Base-by-base conservation (phyloP, 2,797 vertebrate genomes). In the Sebastes iracundus region DNA sequence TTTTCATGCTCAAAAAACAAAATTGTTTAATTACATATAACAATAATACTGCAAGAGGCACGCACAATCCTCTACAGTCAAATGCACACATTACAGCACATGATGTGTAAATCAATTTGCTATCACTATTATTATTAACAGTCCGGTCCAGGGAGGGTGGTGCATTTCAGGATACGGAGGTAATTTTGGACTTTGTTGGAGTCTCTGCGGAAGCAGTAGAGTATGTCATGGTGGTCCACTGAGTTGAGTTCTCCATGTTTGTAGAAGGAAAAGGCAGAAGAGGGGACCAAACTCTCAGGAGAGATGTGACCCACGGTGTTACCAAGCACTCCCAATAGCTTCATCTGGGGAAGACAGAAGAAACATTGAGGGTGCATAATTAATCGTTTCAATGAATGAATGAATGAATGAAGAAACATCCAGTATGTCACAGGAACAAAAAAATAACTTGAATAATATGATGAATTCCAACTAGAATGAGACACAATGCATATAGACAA, bases 201-300 rank as follows among this genome's bases (percentile, higher is more conserved):
- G 88, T 96, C 93, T 92, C 95, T 94, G 72, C 93, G 91, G 86
- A 96, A 95, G 77, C 96, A 96, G 81, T 94, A 92, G 69, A 97
- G 93, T 28, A 96, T 90, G 75, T 94, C 91, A 18, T 93, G 94
- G 79, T 94, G 92, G 84, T 92, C 94, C 90, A 95, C 79, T 65
- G 75, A 78, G 49, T 85, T 72, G 63, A 87, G 76, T 67, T 92
- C 87, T 83, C 89, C 93, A 70, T 81, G 91, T 79, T 77, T 74
- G 33, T 88, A 81, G 79, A 88, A 84, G 62, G 81, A 73, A 53
- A 82, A 35, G 28, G 87, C 60, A 22, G 93, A 86, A 53, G 76
- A 71, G 7, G 87, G 72, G 12, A 88, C 88, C 33, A 85, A 38
- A 6, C 68, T 80, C 76, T 95, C 93, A n/a, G 83, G 49, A 23